A percentile compares a stretch with the other conserved stretches of the same genome.
phyloP scores from a whole-genome alignment of 2,113 vertebrate genomes.

The Sebastes schlegelii region DNA sequence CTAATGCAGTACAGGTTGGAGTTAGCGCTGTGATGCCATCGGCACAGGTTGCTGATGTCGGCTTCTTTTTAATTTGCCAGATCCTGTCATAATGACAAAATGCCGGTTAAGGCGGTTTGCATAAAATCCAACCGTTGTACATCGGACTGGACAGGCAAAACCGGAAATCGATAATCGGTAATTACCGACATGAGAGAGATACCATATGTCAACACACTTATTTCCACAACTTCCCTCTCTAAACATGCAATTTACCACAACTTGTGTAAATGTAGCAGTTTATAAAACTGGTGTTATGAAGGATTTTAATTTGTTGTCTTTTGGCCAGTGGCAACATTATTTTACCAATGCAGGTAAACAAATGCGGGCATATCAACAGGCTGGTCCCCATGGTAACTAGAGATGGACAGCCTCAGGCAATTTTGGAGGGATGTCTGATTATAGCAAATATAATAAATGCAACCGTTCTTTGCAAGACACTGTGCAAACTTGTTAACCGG shows the following conservation, averaged over 20 bases:
- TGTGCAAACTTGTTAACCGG: conserved; percentile 1
- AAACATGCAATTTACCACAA: neutral
- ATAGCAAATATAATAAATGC: conserved; percentile 40
- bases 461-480: conserved; percentile 23
- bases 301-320: conserved; percentile 13
- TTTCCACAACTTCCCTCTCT: neutral
- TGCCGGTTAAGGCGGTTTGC: neutral
- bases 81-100: neutral
- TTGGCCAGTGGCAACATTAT: conserved; percentile 19
- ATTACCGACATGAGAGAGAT: neutral
- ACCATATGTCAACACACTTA: neutral
- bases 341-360: conserved; percentile 38
- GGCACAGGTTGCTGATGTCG: neutral
- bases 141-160: too few species aligned
- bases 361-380: conserved; percentile 27
- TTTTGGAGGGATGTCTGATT: conserved; percentile 35
- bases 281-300: conserved; percentile 14
- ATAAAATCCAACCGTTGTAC: too few species aligned
- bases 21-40: neutral
- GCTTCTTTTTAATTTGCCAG: neutral
- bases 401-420: conserved; percentile 35
- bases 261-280: conserved; percentile 12
- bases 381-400: conserved; percentile 40
- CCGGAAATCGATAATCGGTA: neutral
- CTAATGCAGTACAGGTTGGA: neutral